Conservation (phyloP, 2,888 invertebrate species). For the Amiota mariae region DNA sequence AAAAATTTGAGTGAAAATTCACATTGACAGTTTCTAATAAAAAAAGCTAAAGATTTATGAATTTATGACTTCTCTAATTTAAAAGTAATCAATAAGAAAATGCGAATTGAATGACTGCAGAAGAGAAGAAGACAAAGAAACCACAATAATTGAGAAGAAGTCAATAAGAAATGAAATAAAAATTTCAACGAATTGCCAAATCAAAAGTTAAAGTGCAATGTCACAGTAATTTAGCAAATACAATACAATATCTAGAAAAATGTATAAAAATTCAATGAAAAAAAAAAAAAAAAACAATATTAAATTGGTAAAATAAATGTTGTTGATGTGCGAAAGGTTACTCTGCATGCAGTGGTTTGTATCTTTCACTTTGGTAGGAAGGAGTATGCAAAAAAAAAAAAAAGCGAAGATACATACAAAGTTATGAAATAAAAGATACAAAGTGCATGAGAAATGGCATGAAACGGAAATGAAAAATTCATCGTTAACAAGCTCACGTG, state of each 20-base stretch:
- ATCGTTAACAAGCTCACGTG: slow-evolving; percentile 40
- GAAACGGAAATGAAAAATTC: slow-evolving; percentile 7
- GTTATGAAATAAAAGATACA: neutral
- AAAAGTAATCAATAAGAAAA: slow-evolving; percentile 60
- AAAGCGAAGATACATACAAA: too few relatives aligned
- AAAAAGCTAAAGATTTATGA: slow-evolving; percentile 59
- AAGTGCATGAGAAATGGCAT: slow-evolving; percentile 1
- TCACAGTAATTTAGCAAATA: slow-evolving; percentile 60
- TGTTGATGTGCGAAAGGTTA: slow-evolving; percentile 63
- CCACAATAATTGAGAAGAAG: slow-evolving; percentile 25
- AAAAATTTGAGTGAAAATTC: slow-evolving; percentile 12
- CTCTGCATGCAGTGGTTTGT: slow-evolving; percentile 35
- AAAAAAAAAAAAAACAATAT: neutral
- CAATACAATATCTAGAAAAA: slow-evolving; percentile 39
- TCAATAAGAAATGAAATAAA: slow-evolving; percentile 22
- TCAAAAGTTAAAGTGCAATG: slow-evolving; percentile 64
- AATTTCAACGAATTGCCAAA: slow-evolving; percentile 60
- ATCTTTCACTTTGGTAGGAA: neutral
- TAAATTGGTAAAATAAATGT: slow-evolving; percentile 49
- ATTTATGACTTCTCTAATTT: slow-evolving; percentile 52
- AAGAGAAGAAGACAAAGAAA: slow-evolving; percentile 28
- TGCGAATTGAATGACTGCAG: neutral
- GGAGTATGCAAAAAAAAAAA: neutral
- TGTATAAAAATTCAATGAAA: neutral
- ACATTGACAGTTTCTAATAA: slow-evolving; percentile 63